phyloP scores from a whole-genome alignment of 2,797 vertebrate species.

The Enteromius trimaculatus region DNA sequence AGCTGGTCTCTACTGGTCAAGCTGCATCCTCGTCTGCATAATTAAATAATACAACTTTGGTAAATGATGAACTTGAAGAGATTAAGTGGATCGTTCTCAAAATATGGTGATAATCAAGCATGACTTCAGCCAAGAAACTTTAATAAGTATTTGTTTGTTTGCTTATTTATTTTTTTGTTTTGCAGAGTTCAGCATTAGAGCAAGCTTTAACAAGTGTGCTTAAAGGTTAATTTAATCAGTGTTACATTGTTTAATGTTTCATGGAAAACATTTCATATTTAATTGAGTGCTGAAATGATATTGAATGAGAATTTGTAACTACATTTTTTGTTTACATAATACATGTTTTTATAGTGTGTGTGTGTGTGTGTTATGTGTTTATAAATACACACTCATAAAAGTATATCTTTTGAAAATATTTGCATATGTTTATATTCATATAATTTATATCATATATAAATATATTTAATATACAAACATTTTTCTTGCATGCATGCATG shows the following conservation, averaged over 20 bases:
- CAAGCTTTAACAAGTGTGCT: not conserved
- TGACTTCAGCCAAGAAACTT: not conserved
- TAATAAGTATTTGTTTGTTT: not conserved
- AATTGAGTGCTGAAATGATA: not conserved
- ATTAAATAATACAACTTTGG: not conserved
- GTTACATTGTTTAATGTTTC: not conserved
- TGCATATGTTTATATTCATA: too few relatives aligned
- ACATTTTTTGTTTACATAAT: too few relatives aligned
- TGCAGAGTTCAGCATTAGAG: not conserved
- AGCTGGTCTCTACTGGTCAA: not conserved
- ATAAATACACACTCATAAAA: too few relatives aligned
- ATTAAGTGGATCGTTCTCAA: not conserved
- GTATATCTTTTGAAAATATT: too few relatives aligned
- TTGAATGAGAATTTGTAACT: not conserved
- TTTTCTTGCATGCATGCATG: too few relatives aligned
- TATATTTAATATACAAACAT: too few relatives aligned
- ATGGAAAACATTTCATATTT: not conserved
- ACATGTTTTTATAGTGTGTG: too few relatives aligned
- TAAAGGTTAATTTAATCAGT: not conserved
- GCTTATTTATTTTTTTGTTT: not conserved
- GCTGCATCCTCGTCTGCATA: not conserved
- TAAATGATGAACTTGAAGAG: not conserved
- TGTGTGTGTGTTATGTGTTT: too few relatives aligned
- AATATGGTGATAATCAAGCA: not conserved
- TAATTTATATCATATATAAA: too few relatives aligned